A percentile compares a stretch with the other conserved stretches of the same genome.
phyloP scores from a whole-genome alignment of 1,140 invertebrate species.

The Ganaspis sp. region DNA sequence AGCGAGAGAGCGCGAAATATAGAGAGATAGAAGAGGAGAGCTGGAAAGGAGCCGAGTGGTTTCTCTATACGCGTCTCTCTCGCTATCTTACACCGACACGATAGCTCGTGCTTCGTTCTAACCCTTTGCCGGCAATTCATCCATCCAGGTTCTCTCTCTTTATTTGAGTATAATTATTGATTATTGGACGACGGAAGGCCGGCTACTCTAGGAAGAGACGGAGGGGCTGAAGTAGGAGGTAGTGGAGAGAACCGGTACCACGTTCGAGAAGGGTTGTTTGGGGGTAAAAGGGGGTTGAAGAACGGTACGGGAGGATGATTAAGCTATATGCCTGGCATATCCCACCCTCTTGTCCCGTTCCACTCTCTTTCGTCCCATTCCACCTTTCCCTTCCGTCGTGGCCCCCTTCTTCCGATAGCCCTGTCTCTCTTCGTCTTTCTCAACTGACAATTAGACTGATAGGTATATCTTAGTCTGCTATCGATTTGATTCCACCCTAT shows the following conservation, averaged over 20 bases:
- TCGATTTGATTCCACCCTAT: conserved; percentile 76
- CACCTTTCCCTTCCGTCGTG: conserved; percentile 62
- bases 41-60: conserved; percentile 41
- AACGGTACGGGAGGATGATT: conserved; percentile 75
- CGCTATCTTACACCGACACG: conserved; percentile 66
- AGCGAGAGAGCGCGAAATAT: conserved; percentile 28
- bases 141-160: conserved; percentile 71
- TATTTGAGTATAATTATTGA: conserved; percentile 77
- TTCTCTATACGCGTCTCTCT: conserved; percentile 65
- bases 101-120: conserved; percentile 64
- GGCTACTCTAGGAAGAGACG: conserved; percentile 73
- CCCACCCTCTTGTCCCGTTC: conserved; percentile 57
- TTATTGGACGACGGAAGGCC: conserved; percentile 75
- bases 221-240: conserved; percentile 56
- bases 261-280: conserved; percentile 66
- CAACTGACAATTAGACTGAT: conserved; percentile 77
- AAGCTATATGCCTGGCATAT: conserved; percentile 75
- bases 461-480: conserved; percentile 77
- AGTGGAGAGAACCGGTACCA: conserved; percentile 67
- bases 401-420: conserved; percentile 59
- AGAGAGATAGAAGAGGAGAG: conserved; percentile 40
- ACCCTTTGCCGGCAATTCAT: conserved; percentile 72
- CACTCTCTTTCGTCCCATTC: conserved; percentile 42
- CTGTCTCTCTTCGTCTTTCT: conserved; percentile 71
- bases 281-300: conserved; percentile 63